A percentile compares a stretch with the other conserved stretches of the same genome.
Conservation (phyloP, 2,888 invertebrate species). For the Eremobia ochroleuca region DNA sequence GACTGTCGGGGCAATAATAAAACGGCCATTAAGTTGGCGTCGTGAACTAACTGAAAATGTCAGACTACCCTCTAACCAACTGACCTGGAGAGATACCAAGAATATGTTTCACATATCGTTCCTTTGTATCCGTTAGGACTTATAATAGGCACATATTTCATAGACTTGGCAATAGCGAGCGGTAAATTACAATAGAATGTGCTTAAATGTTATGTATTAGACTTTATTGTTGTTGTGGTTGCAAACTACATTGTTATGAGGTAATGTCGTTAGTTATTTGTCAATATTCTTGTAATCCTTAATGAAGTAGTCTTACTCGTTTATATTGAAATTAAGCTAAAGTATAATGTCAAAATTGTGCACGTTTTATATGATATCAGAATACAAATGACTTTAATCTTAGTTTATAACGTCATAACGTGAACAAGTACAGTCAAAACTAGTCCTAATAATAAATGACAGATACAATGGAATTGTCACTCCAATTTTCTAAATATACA, state of each 20-base stretch:
- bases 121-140: slow-evolving; percentile 48
- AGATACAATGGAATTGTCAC: slow-evolving; percentile 35
- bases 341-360: slow-evolving; percentile 28
- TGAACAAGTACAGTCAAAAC: slow-evolving; percentile 8
- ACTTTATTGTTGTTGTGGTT: slow-evolving; percentile 32
- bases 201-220: slow-evolving; percentile 42
- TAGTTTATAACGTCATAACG: not conserved
- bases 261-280: slow-evolving; percentile 44
- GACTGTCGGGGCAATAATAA: slow-evolving; percentile 57
- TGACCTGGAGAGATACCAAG: slow-evolving; percentile 57
- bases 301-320: slow-evolving; percentile 51
- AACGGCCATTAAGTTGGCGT: slow-evolving; percentile 34
- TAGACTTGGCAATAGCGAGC: slow-evolving; percentile 47
- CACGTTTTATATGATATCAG: slow-evolving; percentile 2
- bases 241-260: slow-evolving; percentile 33
- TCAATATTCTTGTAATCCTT: slow-evolving; percentile 40
- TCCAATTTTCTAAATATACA: slow-evolving; percentile 32
- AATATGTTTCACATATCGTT: slow-evolving; percentile 47
- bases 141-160: slow-evolving; percentile 51
- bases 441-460: slow-evolving; percentile 37
- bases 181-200: slow-evolving; percentile 45
- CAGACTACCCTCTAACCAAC: slow-evolving; percentile 32
- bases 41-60: slow-evolving; percentile 43
- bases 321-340: slow-evolving; percentile 8
- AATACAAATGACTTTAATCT: slow-evolving; percentile 35